Percentiles rank a stretch among this genome's conserved stretches.
These are phyloP conservation scores for Pterocles orientalis DNA, from an alignment of 2,113 vertebrate genomes.

Conservation along the genomic window DNA sequence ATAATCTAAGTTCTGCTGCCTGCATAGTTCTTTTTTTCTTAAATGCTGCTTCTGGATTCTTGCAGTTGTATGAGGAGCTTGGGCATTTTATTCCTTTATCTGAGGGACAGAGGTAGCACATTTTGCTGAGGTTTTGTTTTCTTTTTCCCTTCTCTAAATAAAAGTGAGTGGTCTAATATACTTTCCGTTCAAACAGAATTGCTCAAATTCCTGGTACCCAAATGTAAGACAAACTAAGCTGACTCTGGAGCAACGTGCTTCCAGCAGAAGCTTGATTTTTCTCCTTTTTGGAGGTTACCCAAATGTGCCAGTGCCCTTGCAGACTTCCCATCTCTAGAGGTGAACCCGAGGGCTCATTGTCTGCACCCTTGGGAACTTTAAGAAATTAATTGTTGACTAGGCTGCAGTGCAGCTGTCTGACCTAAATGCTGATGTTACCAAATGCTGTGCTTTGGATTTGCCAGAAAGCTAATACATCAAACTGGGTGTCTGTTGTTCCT, in stretches of 20 bases:
- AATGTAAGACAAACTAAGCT: background rate
- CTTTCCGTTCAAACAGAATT: background rate
- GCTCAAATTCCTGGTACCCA: background rate
- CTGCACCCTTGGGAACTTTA: background rate
- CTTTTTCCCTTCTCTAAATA: background rate
- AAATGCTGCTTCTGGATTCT: background rate
- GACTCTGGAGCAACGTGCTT: background rate
- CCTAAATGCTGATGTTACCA: background rate
- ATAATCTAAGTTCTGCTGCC: background rate
- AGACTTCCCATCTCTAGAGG: background rate
- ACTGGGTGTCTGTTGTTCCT: background rate
- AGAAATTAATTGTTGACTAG: background rate
- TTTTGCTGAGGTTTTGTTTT: background rate
- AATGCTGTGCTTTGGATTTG: background rate
- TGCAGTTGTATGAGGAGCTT: background rate
- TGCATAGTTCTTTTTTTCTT: background rate
- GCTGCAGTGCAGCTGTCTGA: background rate
- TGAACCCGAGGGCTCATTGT: background rate
- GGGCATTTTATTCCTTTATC: background rate
- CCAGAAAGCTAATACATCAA: background rate
- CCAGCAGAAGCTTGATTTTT: background rate
- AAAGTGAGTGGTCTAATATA: background rate
- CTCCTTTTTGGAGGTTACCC: background rate
- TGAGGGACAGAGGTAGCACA: background rate
- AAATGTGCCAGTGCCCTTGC: background rate